Conservation (phyloP, 2,888 invertebrate genomes). For the Ophonus ardosiacus region DNA sequence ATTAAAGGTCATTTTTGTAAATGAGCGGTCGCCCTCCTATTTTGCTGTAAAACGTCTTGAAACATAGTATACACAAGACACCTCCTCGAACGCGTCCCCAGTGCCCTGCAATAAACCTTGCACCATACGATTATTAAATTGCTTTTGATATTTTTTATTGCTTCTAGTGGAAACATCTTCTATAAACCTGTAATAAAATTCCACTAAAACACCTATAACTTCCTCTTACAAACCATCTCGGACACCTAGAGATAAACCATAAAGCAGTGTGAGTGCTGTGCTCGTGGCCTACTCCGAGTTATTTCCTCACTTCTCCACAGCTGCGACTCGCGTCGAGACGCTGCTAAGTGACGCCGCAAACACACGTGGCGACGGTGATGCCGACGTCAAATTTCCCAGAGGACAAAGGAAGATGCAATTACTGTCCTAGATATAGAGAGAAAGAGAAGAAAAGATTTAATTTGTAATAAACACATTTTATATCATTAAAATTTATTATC, state of each 20-base stretch:
- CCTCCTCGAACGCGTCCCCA: too few species aligned
- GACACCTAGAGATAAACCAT: slow-evolving; percentile 1
- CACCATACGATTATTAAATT: background rate
- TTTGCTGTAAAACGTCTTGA: too few species aligned
- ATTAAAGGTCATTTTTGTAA: too few species aligned
- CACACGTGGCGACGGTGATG: slow-evolving; percentile 4
- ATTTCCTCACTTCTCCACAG: background rate
- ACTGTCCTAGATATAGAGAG: too few species aligned
- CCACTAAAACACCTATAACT: background rate
- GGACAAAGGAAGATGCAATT: too few species aligned
- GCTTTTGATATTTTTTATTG: background rate
- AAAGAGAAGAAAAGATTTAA: too few species aligned
- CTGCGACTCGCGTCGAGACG: slow-evolving; percentile 8
- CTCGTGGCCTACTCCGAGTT: background rate
- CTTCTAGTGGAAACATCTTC: background rate
- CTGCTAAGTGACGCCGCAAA: slow-evolving; percentile 50
- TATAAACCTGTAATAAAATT: slow-evolving; percentile 5
- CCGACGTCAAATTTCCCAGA: background rate
- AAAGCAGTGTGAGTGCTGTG: background rate
- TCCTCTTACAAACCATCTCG: background rate
- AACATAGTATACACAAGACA: too few species aligned
- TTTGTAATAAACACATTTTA: too few species aligned
- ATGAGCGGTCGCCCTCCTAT: too few species aligned
- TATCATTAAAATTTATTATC: too few species aligned
- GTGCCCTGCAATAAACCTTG: background rate